Percentiles rank a stretch among this genome's conserved stretches.
phyloP scores from a whole-genome alignment of 2,113 vertebrate genomes.

The Delphinus delphis region DNA sequence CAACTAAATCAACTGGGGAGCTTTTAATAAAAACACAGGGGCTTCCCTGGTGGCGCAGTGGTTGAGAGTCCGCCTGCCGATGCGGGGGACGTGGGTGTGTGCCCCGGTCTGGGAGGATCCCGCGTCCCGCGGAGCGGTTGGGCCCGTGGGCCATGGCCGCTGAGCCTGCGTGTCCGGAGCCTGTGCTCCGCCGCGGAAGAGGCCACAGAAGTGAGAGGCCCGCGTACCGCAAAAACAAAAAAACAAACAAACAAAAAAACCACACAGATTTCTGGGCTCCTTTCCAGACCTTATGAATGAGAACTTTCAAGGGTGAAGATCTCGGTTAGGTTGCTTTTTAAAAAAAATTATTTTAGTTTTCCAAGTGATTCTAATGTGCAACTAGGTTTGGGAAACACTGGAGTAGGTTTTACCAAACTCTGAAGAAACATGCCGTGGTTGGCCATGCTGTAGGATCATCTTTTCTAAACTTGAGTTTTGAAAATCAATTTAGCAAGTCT shows the following conservation, averaged over 20 bases:
- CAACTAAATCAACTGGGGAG: not conserved
- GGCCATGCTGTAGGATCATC: not conserved
- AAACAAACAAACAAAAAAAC: too few relatives aligned
- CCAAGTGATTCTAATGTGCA: not conserved
- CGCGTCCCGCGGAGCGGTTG: too few relatives aligned
- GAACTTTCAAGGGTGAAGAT: constrained; percentile 6
- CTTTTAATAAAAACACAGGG: constrained; percentile 25
- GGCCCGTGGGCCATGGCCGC: too few relatives aligned
- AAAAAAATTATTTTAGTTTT: constrained; percentile 3
- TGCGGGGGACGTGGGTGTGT: too few relatives aligned
- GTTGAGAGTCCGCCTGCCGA: too few relatives aligned
- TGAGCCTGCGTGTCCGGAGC: too few relatives aligned
- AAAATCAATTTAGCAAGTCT: constrained; percentile 1
- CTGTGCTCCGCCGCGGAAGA: too few relatives aligned
- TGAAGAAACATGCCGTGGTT: not conserved
- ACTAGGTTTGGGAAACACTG: not conserved
- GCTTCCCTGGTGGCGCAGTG: too few relatives aligned
- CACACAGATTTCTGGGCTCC: not conserved
- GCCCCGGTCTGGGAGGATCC: too few relatives aligned
- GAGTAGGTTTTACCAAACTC: not conserved
- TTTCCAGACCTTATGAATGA: not conserved
- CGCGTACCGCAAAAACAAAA: too few relatives aligned
- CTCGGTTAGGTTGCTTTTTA: not conserved
- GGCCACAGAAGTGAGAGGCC: too few relatives aligned
- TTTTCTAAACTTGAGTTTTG: constrained; percentile 31